phyloP scores from a whole-genome alignment of 2,113 vertebrate genomes.

The Mastomys natalensis region DNA sequence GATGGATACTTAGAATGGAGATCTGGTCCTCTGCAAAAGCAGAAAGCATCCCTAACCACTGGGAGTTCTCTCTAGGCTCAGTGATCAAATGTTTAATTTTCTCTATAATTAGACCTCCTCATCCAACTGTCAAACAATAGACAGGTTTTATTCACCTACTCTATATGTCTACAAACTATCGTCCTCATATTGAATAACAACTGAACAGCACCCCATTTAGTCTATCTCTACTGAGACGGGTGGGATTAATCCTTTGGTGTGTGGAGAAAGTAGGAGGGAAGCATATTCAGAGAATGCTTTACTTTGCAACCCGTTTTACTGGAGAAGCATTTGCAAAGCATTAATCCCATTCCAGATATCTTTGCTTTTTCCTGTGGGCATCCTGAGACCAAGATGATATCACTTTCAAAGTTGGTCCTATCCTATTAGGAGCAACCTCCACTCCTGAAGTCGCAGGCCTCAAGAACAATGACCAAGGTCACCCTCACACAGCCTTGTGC shows the following conservation, averaged over 20 bases:
- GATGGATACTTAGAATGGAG: background rate
- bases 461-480: constrained; percentile 88
- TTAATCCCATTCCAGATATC: background rate
- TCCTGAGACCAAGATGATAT: background rate
- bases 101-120: background rate
- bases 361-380: background rate
- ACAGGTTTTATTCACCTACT: background rate
- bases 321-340: background rate
- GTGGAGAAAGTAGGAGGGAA: background rate
- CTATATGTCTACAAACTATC: background rate
- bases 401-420: background rate
- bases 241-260: background rate
- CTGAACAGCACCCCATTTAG: background rate
- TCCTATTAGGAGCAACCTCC: constrained; percentile 47
- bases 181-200: background rate
- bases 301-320: background rate
- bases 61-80: too few species aligned
- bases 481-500: constrained; percentile 75
- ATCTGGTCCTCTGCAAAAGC: too few species aligned
- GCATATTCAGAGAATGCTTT: background rate
- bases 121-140: background rate
- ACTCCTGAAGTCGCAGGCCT: constrained; percentile 59
- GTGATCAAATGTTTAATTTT: background rate
- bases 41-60: background rate
- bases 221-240: background rate